Percentiles rank a stretch among this genome's conserved stretches.
Conservation (phyloP, 2,888 invertebrate genomes). For the Maniola hyperantus region DNA sequence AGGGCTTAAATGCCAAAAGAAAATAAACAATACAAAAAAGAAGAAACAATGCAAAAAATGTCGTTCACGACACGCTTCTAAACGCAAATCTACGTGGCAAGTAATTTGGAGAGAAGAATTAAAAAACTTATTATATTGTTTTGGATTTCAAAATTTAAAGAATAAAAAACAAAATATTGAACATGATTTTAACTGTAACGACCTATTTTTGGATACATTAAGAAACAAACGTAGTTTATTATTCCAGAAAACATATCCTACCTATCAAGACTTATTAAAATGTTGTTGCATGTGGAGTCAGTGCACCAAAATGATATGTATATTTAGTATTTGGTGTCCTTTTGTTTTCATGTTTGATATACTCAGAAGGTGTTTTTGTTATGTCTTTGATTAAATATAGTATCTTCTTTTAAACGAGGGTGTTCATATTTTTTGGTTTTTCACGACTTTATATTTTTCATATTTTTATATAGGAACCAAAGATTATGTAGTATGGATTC, state of each 20-base stretch:
- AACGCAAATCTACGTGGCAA: background rate
- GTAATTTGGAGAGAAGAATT: background rate
- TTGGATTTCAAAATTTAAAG: background rate
- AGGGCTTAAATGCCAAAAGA: background rate
- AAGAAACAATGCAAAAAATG: conserved; percentile 2
- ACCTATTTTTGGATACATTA: conserved; percentile 29
- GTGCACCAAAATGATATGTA: conserved; percentile 27
- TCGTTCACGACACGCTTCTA: background rate
- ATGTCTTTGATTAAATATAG: conserved; percentile 2
- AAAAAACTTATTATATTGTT: background rate
- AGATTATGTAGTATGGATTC: too few relatives aligned
- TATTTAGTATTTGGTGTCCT: conserved; percentile 37
- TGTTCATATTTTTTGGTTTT: background rate
- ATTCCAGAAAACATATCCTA: conserved; percentile 23
- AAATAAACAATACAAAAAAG: background rate
- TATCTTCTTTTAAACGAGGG: background rate
- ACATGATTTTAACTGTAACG: conserved; percentile 17
- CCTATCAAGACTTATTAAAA: conserved; percentile 26
- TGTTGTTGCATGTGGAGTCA: conserved; percentile 28
- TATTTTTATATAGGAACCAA: too few relatives aligned
- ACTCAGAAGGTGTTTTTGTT: conserved; percentile 35
- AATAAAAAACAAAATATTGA: background rate
- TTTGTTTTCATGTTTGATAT: conserved; percentile 31
- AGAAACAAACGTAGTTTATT: conserved; percentile 9
- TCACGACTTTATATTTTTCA: too few relatives aligned